Percentiles rank a stretch among this genome's conserved stretches.
phyloP scores from a whole-genome alignment of 1,140 invertebrate species.

The Magallana angulata region DNA sequence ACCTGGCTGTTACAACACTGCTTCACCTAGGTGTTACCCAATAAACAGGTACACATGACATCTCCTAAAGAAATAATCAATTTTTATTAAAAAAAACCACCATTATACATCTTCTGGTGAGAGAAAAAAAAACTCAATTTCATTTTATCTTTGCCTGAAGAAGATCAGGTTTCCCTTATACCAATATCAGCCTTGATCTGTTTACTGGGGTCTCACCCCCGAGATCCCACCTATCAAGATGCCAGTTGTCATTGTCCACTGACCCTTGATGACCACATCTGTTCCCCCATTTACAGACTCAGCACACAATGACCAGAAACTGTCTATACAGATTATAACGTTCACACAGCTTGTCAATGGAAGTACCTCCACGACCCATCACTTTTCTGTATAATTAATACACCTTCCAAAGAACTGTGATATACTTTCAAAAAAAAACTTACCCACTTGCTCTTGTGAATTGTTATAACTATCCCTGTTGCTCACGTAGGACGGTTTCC shows the following conservation, averaged over 20 bases:
- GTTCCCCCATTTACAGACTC: not conserved
- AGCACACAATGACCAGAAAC: not conserved
- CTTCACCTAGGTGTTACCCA: not conserved
- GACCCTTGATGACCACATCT: constrained; percentile 13
- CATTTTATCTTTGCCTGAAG: not conserved
- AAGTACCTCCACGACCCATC: not conserved
- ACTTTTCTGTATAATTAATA: not conserved
- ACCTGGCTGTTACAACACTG: not conserved
- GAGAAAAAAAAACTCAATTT: not conserved
- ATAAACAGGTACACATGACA: not conserved
- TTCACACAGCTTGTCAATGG: not conserved
- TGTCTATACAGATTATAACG: not conserved
- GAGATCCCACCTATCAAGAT: constrained; percentile 1
- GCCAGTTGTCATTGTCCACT: constrained; percentile 7
- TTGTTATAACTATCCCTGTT: not conserved
- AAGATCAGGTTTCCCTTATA: not conserved
- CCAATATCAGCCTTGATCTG: constrained; percentile 1
- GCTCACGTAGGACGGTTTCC: not conserved
- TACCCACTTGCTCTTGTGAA: constrained; percentile 14
- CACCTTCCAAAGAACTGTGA: not conserved
- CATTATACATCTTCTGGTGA: not conserved
- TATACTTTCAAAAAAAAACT: not conserved
- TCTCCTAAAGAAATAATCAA: not conserved
- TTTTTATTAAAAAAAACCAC: not conserved
- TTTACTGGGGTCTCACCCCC: not conserved